A percentile compares a stretch with the other conserved stretches of the same genome.
Evolutionary conservation across 2,113 vertebrate genomes (phyloP).

Genomic region (Charina bottae): DNA sequence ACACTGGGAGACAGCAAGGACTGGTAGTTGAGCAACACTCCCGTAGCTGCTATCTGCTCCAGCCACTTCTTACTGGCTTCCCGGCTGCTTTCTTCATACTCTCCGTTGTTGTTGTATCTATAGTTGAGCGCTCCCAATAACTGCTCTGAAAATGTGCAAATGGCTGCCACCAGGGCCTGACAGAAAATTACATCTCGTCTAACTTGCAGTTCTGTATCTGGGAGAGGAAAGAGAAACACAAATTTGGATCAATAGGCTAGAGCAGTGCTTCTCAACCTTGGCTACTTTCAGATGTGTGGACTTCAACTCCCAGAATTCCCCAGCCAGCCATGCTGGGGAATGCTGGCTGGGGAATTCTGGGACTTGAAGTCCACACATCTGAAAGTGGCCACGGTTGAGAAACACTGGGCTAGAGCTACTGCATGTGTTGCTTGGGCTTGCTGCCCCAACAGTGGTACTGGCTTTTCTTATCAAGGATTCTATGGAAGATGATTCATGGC

Average conservation of each 20-base stretch:
- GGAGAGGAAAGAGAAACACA: slow-evolving; percentile 8
- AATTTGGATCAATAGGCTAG: background rate
- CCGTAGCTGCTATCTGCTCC: slow-evolving; percentile 92
- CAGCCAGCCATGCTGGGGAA: too few relatives aligned
- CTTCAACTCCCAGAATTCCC: too few relatives aligned
- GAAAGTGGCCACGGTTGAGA: too few relatives aligned
- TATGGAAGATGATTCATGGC: slow-evolving; percentile 28
- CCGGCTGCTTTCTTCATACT: slow-evolving; percentile 93
- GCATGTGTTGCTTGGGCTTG: background rate
- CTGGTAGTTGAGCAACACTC: slow-evolving; percentile 91
- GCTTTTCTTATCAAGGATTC: background rate
- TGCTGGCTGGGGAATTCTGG: too few relatives aligned
- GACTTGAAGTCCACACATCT: too few relatives aligned
- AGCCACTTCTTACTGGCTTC: slow-evolving; percentile 98
- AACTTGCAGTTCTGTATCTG: slow-evolving; percentile 92
- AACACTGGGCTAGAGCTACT: background rate
- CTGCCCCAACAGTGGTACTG: background rate
- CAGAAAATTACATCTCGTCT: slow-evolving; percentile 93
- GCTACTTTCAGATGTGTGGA: too few relatives aligned
- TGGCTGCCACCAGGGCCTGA: slow-evolving; percentile 88
- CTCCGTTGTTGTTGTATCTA: slow-evolving; percentile 93
- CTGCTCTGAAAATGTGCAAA: slow-evolving; percentile 92
- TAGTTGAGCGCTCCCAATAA: slow-evolving; percentile 87
- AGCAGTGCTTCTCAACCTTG: too few relatives aligned
- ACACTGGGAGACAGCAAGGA: slow-evolving; percentile 82